Evolutionary conservation across 2,797 vertebrate species (phyloP).

Genomic region (Orientallactaga sibirica): DNA sequence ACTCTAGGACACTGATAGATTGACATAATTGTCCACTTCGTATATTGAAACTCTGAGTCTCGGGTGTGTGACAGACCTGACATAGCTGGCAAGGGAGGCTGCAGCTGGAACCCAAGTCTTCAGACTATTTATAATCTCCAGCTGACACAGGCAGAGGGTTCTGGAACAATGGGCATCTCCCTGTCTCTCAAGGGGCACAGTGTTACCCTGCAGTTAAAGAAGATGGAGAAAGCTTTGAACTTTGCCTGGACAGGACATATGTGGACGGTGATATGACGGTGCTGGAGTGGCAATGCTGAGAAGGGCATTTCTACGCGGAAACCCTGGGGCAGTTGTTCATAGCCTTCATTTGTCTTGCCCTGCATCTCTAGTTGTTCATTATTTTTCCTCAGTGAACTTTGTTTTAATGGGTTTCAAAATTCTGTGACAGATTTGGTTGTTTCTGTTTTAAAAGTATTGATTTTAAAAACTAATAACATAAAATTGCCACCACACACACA

Average conservation of each 20-base stretch:
- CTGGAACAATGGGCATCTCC: background rate
- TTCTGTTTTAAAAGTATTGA: no score
- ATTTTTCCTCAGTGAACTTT: no score
- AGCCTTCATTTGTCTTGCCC: no score
- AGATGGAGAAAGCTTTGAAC: background rate
- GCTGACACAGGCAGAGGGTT: rapidly evolving
- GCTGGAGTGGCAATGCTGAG: background rate
- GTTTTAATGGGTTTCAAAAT: no score
- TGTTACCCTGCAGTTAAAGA: background rate
- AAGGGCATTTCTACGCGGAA: background rate
- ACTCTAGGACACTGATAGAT: background rate
- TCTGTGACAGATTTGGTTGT: no score
- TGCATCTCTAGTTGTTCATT: background rate
- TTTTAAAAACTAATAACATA: no score
- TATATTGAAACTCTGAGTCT: background rate
- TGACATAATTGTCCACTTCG: background rate
- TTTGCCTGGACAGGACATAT: background rate
- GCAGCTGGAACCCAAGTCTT: background rate
- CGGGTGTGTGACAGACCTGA: background rate
- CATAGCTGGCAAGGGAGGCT: background rate
- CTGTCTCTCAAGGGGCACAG: rapidly evolving
- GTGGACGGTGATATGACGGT: no score
- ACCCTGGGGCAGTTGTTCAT: background rate
- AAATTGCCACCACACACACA: no score
- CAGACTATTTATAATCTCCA: no score